Base-by-base conservation (phyloP, 2,797 vertebrate genomes). In the Ctenopoma multispine region DNA sequence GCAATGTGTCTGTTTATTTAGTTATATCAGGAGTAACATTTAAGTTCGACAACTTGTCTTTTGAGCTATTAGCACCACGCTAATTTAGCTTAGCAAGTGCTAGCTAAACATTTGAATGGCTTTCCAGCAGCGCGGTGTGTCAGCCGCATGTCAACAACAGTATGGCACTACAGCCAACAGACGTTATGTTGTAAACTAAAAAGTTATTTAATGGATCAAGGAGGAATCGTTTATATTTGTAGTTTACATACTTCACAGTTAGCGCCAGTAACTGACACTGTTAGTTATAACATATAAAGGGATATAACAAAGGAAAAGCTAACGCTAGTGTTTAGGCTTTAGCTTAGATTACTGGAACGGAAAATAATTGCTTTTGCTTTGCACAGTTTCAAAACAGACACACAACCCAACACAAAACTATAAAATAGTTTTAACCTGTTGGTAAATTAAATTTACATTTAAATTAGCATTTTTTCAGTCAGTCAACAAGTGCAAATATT, bases 31-130 rank as follows among this genome's bases (percentile, higher is more conserved):
- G 0, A 1, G 13, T 2, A 9, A 51, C 4, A 0, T 54, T 18
- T 15, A 2, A 15, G 0, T 43, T n/a, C 13, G 8, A 27, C 18
- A 1, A 6, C 2, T 34, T 24, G 29, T 49, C 14, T 56, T 27
- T 61, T 54, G 3, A 59, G 54, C 40, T 58, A 34, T 63, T 54
- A 63, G 51, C 75, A 40, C 63, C 75, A 69, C 12, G 89, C 82
- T 89, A 80, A 54, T 17, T 70, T 91, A 92, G 90, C 88, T 84
- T 92, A 92, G 89, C 91, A 40, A 10, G 5, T 55, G 75, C 59
- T 88, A 21, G 54, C 79, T 65, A 49, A 54, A 69, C 24, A 24
- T 90, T 91, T 90, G 86, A 92, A 91, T 88, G 80, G 67, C 43
- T 85, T 56, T 68, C 41, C 12, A 43, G 61, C 29, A 69, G 71